Evolutionary conservation across 1,140 invertebrate species (phyloP).

Genomic region (Aphelinus atriplicis): DNA sequence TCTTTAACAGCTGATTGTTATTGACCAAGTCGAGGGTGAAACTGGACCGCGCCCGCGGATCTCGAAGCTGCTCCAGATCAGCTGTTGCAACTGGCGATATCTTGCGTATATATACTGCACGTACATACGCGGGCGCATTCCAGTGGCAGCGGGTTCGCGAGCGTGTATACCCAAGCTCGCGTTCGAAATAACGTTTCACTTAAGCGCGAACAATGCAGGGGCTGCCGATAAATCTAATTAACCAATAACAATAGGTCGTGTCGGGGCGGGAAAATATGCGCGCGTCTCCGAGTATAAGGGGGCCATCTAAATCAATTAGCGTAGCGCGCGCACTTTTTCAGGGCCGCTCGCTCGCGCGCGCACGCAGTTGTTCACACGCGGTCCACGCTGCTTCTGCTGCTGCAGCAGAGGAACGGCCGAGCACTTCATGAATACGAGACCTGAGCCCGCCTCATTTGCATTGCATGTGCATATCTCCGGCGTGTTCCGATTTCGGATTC

Average conservation of each 20-base stretch:
- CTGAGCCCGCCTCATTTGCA: slow-evolving; percentile 30
- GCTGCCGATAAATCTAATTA: not conserved
- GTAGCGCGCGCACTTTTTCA: slow-evolving; percentile 6
- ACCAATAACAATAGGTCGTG: slow-evolving; percentile 12
- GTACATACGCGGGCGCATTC: too few relatives aligned
- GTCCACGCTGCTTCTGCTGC: slow-evolving; percentile 39
- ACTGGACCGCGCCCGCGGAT: too few relatives aligned
- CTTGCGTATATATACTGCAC: too few relatives aligned
- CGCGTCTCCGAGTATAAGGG: not conserved
- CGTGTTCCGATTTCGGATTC: slow-evolving; percentile 41
- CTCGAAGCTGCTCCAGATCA: too few relatives aligned
- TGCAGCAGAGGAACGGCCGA: not conserved
- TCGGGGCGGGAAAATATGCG: not conserved
- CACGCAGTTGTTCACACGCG: slow-evolving; percentile 24
- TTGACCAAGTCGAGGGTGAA: too few relatives aligned
- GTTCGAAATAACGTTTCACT: too few relatives aligned
- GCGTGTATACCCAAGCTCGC: not conserved
- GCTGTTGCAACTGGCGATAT: too few relatives aligned
- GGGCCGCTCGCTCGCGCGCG: too few relatives aligned
- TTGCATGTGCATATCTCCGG: slow-evolving; percentile 33
- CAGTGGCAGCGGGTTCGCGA: too few relatives aligned
- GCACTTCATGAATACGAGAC: slow-evolving; percentile 31
- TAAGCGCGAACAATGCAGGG: not conserved
- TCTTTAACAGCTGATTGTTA: too few relatives aligned
- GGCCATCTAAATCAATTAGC: slow-evolving; percentile 36